Conservation (phyloP, 2,113 vertebrate species). For the Zosterops pallidus region DNA sequence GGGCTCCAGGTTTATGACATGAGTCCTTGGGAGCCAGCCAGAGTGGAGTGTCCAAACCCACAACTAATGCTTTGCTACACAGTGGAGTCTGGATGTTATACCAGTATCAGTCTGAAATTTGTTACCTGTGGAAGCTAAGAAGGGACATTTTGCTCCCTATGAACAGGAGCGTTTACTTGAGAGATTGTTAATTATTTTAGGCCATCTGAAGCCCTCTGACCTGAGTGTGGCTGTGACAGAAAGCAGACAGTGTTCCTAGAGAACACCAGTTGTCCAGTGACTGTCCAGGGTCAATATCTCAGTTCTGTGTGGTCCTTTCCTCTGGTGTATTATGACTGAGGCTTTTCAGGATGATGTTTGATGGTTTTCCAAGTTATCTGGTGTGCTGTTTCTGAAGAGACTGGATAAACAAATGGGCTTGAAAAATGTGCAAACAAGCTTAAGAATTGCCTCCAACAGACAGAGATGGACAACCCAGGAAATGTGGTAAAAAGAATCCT, state of each 20-base stretch:
- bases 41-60: background rate
- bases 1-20: background rate
- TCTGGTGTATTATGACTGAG: background rate
- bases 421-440: background rate
- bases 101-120: background rate
- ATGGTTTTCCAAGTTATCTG: background rate
- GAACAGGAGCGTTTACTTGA: background rate
- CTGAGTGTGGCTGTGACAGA: background rate
- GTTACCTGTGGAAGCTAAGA: background rate
- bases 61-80: background rate
- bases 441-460: background rate
- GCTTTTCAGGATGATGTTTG: background rate
- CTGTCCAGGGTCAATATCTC: background rate
- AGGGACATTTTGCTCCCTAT: background rate
- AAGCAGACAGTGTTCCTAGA: background rate
- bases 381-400: background rate
- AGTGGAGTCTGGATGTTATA: background rate
- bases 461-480: background rate
- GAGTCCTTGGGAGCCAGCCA: background rate
- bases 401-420: background rate
- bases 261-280: background rate
- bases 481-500: background rate
- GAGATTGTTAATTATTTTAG: background rate
- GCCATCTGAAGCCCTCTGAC: background rate
- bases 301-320: background rate